These are phyloP conservation scores for Pseudochirops corinnae DNA, from an alignment of 2,797 vertebrate genomes.

Conservation along the genomic window DNA sequence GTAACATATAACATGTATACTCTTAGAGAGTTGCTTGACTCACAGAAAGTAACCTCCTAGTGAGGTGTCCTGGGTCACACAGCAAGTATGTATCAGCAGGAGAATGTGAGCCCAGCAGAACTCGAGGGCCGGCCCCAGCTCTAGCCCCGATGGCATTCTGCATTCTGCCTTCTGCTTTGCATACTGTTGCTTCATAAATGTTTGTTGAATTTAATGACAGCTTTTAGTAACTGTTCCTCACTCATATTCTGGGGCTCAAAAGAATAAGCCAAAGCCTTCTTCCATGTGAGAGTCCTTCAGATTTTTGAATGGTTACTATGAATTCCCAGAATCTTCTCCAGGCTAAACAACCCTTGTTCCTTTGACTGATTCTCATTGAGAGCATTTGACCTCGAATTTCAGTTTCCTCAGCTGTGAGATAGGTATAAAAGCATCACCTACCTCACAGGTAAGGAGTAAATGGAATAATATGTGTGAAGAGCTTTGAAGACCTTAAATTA, in stretches of 20 bases:
- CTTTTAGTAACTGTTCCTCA: neutral
- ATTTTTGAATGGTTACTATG: neutral
- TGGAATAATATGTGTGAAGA: neutral
- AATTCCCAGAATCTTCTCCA: neutral
- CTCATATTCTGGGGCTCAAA: neutral
- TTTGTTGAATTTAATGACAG: neutral
- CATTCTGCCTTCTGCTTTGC: neutral
- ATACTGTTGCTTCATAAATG: neutral
- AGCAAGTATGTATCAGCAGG: neutral
- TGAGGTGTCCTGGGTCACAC: neutral
- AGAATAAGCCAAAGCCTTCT: neutral
- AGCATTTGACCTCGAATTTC: neutral
- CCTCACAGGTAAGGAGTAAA: neutral
- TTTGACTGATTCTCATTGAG: neutral
- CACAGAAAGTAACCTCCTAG: neutral
- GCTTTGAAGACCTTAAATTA: neutral
- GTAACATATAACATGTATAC: neutral
- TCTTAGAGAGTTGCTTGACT: neutral
- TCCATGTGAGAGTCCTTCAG: neutral
- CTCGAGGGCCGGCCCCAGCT: neutral
- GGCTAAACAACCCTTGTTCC: neutral
- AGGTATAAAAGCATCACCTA: neutral
- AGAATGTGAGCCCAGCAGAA: neutral
- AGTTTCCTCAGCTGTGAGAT: neutral
- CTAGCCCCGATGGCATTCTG: neutral